Percentiles rank a stretch among this genome's conserved stretches.
phyloP scores from a whole-genome alignment of 2,113 vertebrate species.

The Aptenodytes patagonicus region DNA sequence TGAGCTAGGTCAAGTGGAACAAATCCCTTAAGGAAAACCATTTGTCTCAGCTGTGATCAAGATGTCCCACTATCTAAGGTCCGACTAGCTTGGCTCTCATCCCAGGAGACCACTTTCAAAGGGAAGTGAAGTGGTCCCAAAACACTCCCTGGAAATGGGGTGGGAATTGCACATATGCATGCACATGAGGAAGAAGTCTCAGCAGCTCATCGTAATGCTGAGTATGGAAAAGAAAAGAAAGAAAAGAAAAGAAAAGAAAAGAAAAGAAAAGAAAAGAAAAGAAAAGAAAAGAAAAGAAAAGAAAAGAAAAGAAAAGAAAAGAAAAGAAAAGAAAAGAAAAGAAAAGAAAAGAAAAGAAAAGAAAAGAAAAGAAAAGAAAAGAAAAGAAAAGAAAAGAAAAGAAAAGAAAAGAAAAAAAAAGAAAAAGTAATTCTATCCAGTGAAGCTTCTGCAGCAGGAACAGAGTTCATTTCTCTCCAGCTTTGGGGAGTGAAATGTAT shows the following conservation, averaged over 20 bases:
- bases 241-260: neutral
- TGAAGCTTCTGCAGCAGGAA: constrained; percentile 36
- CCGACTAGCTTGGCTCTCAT: neutral
- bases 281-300: neutral
- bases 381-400: neutral
- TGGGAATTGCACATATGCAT: neutral
- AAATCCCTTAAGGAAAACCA: neutral
- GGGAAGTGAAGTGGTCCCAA: neutral
- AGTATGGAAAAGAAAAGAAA: neutral
- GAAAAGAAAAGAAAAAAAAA: neutral
- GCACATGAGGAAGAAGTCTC: neutral
- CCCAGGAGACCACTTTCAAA: neutral
- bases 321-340: neutral
- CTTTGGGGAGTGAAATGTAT: constrained; percentile 69
- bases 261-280: neutral
- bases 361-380: neutral
- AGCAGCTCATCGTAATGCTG: neutral
- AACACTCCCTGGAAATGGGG: neutral
- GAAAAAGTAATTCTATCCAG: constrained; percentile 13
- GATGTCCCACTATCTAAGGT: neutral
- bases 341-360: neutral
- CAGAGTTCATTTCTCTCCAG: constrained; percentile 52
- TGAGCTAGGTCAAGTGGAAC: neutral
- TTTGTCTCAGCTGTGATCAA: neutral
- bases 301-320: neutral